These are phyloP conservation scores for Lutraria lutraria DNA, from an alignment of 2,888 invertebrate species.

Conservation along the genomic window DNA sequence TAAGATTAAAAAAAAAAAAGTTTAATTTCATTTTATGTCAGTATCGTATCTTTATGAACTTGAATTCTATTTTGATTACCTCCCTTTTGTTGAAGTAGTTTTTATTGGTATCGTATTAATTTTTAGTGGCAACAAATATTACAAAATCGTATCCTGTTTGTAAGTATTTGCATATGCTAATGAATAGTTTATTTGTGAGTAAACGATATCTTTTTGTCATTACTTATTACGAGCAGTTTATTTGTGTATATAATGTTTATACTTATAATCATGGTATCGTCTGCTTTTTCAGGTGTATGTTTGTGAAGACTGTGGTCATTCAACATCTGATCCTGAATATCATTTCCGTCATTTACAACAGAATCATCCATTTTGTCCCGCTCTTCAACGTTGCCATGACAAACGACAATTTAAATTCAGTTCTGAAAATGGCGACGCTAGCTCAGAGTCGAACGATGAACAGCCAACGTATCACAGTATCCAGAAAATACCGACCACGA, in stretches of 20 bases:
- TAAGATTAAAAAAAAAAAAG: not conserved
- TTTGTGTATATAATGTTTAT: not conserved
- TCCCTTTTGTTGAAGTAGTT: not conserved
- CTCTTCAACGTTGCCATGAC: conserved; percentile 97
- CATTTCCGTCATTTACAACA: conserved; percentile 97
- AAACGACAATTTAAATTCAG: conserved; percentile 93
- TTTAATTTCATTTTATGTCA: not conserved
- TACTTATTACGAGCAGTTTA: too few relatives aligned
- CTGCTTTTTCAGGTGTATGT: conserved; percentile 93
- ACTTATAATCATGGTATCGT: not conserved
- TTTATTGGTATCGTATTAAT: not conserved
- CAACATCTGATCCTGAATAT: conserved; percentile 97
- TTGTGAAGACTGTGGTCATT: conserved; percentile 99
- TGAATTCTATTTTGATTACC: not conserved
- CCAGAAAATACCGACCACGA: not conserved
- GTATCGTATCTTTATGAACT: not conserved
- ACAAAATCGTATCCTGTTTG: not conserved
- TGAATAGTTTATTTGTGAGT: not conserved
- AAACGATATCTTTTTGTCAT: not conserved
- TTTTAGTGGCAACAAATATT: not conserved
- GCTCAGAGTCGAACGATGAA: not conserved
- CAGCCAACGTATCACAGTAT: not conserved
- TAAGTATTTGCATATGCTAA: not conserved
- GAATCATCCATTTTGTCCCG: conserved; percentile 90
- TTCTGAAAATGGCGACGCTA: conserved; percentile 5